phyloP scores from a whole-genome alignment of 2,113 vertebrate genomes.

The Strix aluco region DNA sequence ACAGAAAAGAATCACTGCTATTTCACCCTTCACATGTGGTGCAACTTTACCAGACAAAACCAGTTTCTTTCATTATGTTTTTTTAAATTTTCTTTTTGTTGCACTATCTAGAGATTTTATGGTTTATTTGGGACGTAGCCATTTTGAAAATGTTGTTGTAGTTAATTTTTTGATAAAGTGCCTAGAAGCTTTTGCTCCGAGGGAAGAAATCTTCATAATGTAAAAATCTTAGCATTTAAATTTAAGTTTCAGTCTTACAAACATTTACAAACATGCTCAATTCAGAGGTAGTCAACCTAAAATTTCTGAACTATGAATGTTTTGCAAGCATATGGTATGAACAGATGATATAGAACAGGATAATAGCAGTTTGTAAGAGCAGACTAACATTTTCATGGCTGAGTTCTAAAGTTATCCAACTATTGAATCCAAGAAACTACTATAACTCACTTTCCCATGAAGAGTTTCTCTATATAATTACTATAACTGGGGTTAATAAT shows the following conservation, averaged over 20 bases:
- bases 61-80: not conserved
- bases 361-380: not conserved
- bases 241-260: constrained; percentile 30
- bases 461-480: not conserved
- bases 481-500: not conserved
- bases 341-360: not conserved
- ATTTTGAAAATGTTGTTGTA: constrained; percentile 11
- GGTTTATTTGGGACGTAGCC: not conserved
- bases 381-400: not conserved
- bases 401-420: not conserved
- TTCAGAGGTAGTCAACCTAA: constrained; percentile 17
- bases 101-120: not conserved
- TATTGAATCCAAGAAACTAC: not conserved
- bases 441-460: not conserved
- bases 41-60: not conserved
- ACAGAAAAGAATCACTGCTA: not conserved
- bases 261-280: constrained; percentile 44
- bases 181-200: constrained; percentile 19
- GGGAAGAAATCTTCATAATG: not conserved
- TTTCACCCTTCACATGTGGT: not conserved
- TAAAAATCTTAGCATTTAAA: constrained; percentile 21
- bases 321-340: constrained; percentile 32
- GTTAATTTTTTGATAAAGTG: constrained; percentile 36
- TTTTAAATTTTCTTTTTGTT: not conserved
- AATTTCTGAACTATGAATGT: not conserved